Evolutionary conservation across 2,797 vertebrate species (phyloP).

Genomic region (Margarornis squamiger): DNA sequence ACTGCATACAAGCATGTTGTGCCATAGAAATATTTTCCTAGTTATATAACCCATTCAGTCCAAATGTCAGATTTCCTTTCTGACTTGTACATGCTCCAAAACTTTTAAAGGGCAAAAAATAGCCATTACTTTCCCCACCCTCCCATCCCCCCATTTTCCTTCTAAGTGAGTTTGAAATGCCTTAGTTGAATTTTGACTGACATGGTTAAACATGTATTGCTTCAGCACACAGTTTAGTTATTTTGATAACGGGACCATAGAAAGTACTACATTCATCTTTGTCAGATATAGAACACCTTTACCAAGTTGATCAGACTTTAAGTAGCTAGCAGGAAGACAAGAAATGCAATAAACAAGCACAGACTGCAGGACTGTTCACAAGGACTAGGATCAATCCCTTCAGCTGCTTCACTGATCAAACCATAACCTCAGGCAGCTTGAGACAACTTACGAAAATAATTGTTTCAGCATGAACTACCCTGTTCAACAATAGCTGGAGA

Average conservation of each 20-base stretch:
- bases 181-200: background rate
- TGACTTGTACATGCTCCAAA: background rate
- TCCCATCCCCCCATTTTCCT: too few relatives aligned
- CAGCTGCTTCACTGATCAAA: slow-evolving; percentile 52
- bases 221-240: background rate
- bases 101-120: background rate
- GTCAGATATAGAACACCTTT: background rate
- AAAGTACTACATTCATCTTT: background rate
- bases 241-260: slow-evolving; percentile 1
- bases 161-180: background rate
- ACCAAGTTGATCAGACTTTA: slow-evolving; percentile 8
- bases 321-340: slow-evolving; percentile 37
- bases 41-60: background rate
- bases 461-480: slow-evolving; percentile 41
- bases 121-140: accelerated
- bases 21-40: background rate
- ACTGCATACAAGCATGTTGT: background rate
- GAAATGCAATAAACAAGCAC: slow-evolving; percentile 48
- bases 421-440: slow-evolving; percentile 31
- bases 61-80: background rate
- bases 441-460: slow-evolving; percentile 62
- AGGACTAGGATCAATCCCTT: slow-evolving; percentile 49
- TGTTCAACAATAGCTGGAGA: background rate
- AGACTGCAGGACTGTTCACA: slow-evolving; percentile 45
- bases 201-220: background rate